phyloP scores from a whole-genome alignment of 2,888 invertebrate genomes.

The Cistogaster globosa region DNA sequence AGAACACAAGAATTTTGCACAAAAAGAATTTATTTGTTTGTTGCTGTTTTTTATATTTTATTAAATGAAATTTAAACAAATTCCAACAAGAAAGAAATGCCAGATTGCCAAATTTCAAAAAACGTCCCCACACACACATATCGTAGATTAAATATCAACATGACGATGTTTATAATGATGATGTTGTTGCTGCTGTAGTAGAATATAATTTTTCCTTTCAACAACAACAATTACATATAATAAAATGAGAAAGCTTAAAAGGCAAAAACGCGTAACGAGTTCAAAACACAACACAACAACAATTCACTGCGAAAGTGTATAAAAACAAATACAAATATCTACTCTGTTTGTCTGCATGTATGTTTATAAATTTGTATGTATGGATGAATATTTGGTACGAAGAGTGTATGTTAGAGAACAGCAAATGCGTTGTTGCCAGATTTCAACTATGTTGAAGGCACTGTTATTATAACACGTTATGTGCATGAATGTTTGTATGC shows the following conservation, averaged over 20 bases:
- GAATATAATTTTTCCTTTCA: conserved; percentile 6
- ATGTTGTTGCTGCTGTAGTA: conserved; percentile 58
- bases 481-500: neutral
- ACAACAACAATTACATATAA: neutral
- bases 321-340: neutral
- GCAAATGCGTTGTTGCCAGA: conserved; percentile 56
- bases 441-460: conserved; percentile 59
- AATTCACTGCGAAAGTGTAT: neutral
- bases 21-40: conserved; percentile 49
- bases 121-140: conserved; percentile 15
- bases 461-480: conserved; percentile 26
- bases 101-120: conserved; percentile 67
- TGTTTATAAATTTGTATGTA: too few species aligned
- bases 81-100: conserved; percentile 63
- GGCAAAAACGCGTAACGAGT: conserved; percentile 70
- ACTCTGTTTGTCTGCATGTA: neutral
- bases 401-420: conserved; percentile 5
- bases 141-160: conserved; percentile 3
- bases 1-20: neutral
- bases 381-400: neutral
- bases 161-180: conserved; percentile 20
- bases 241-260: conserved; percentile 62
- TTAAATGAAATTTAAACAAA: conserved; percentile 67
- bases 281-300: conserved; percentile 48
- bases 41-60: conserved; percentile 24